These are phyloP conservation scores for Nasonia longicornis DNA, from an alignment of 1,140 invertebrate species.

Conservation along the genomic window DNA sequence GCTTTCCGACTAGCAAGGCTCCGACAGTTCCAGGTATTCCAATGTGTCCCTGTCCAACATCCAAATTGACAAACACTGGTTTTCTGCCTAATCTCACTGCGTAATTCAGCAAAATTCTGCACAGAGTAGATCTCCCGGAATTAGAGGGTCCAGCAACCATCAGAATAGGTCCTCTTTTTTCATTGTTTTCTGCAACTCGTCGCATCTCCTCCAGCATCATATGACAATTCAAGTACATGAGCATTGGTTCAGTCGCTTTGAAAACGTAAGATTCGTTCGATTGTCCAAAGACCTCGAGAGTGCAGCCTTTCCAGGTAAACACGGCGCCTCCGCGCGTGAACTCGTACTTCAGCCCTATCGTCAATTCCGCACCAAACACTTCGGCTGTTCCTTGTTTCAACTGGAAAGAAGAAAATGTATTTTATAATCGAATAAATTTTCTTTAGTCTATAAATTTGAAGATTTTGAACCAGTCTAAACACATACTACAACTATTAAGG, in stretches of 20 bases:
- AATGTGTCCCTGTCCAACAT: slow-evolving; percentile 95
- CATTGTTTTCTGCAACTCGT: slow-evolving; percentile 80
- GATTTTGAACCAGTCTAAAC: neutral
- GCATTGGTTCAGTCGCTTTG: slow-evolving; percentile 93
- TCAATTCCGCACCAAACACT: slow-evolving; percentile 96
- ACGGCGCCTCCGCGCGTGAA: slow-evolving; percentile 92
- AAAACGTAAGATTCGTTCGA: slow-evolving; percentile 94
- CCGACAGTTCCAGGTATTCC: slow-evolving; percentile 93
- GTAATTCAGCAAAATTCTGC: slow-evolving; percentile 92
- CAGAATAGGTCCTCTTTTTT: slow-evolving; percentile 81
- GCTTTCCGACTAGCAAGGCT: slow-evolving; percentile 89
- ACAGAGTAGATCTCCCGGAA: slow-evolving; percentile 96
- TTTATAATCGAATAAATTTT: slow-evolving; percentile 14
- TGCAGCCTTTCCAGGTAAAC: slow-evolving; percentile 96
- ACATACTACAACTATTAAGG: slow-evolving; percentile 83
- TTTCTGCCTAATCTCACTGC: slow-evolving; percentile 87
- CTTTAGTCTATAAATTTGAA: slow-evolving; percentile 27
- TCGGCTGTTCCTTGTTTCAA: slow-evolving; percentile 90
- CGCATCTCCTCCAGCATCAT: slow-evolving; percentile 92
- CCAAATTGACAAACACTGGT: slow-evolving; percentile 94
- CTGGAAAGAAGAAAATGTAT: slow-evolving; percentile 64
- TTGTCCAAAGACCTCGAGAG: slow-evolving; percentile 84
- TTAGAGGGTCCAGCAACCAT: slow-evolving; percentile 95
- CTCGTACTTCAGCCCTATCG: slow-evolving; percentile 92
- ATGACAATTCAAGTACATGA: slow-evolving; percentile 95